Percentiles rank a stretch among this genome's conserved stretches.
Evolutionary conservation across 2,797 vertebrate species (phyloP).

Genomic region (Phalanger gymnotis): DNA sequence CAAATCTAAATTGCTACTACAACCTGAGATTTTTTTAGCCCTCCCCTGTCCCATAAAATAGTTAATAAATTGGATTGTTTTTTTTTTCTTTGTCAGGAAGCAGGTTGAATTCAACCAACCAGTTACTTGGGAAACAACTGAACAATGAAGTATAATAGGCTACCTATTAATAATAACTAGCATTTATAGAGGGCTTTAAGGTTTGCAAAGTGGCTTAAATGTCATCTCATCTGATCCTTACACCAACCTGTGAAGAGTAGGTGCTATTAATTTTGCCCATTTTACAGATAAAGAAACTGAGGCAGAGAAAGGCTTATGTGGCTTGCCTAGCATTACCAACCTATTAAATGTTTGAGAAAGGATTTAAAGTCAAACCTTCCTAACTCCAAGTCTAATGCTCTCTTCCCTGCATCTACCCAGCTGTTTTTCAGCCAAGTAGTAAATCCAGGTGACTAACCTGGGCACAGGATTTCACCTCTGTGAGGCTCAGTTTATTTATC

Average conservation of each 20-base stretch:
- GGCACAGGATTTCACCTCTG: neutral
- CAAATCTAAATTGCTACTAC: no score
- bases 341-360: neutral
- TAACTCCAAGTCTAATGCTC: neutral
- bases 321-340: neutral
- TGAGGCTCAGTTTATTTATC: neutral
- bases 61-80: neutral
- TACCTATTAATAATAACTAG: neutral
- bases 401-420: neutral
- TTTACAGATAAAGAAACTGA: neutral
- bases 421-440: no score
- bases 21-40: neutral
- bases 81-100: neutral
- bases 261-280: neutral
- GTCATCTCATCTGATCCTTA: neutral
- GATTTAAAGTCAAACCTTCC: neutral
- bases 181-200: neutral
- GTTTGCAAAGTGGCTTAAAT: neutral
- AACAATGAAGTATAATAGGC: neutral
- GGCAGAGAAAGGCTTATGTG: neutral
- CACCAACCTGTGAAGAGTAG: neutral
- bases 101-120: neutral
- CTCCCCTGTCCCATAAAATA: neutral
- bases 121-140: neutral
- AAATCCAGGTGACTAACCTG: neutral